phyloP scores from a whole-genome alignment of 2,113 vertebrate genomes.

The Mormyrus iriodes region DNA sequence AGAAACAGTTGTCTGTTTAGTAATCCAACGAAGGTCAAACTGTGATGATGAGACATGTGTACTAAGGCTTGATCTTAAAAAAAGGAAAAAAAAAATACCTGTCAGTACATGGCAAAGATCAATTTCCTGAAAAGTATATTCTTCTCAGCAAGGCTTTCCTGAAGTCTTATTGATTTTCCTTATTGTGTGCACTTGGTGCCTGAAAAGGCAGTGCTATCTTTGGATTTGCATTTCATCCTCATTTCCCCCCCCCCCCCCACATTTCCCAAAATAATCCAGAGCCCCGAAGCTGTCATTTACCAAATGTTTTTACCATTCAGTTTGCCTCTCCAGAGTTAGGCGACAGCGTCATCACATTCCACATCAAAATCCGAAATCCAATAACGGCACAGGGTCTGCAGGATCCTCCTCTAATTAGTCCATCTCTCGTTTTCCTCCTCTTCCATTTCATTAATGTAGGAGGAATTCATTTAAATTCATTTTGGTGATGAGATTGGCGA shows the following conservation, averaged over 20 bases:
- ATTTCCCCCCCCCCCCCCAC: not conserved
- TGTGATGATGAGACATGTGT: constrained; percentile 7
- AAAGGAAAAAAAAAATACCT: not conserved
- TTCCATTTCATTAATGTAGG: constrained; percentile 38
- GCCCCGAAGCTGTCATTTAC: constrained; percentile 15
- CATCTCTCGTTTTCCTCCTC: constrained; percentile 23
- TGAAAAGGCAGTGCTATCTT: constrained; percentile 9
- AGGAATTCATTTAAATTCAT: constrained; percentile 44
- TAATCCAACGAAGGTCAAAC: not conserved
- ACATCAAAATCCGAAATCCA: constrained; percentile 30
- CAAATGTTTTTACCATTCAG: constrained; percentile 4
- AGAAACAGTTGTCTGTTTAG: constrained; percentile 4
- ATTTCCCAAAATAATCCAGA: constrained; percentile 17
- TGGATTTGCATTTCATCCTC: constrained; percentile 20
- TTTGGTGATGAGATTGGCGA: constrained; percentile 36
- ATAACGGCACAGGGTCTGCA: constrained; percentile 19
- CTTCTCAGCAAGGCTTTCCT: not conserved
- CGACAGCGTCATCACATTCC: constrained; percentile 18
- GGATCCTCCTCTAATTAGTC: constrained; percentile 34
- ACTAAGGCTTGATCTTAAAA: constrained; percentile 11
- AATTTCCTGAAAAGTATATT: constrained; percentile 1
- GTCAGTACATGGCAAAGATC: constrained; percentile 16
- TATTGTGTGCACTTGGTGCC: constrained; percentile 6
- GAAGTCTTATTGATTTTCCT: constrained; percentile 11
- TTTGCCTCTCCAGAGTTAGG: not conserved